Conservation (phyloP, 2,888 invertebrate genomes). For the Spodoptera exigua region DNA sequence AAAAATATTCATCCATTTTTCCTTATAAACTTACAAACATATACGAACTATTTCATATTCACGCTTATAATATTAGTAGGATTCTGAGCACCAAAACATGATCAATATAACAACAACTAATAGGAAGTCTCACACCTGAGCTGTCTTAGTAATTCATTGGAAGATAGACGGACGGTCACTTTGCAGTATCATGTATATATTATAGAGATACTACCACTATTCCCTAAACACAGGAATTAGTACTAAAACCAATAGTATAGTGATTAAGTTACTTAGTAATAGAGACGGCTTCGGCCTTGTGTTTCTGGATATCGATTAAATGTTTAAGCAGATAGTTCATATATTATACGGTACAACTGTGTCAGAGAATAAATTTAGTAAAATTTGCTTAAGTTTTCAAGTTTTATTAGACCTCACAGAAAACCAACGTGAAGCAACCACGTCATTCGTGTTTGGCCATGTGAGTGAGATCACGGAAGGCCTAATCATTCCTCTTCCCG, state of each 20-base stretch:
- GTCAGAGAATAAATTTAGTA: no score
- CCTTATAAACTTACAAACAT: no score
- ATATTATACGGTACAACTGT: background rate
- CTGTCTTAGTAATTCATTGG: constrained; percentile 31
- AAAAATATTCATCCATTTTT: no score
- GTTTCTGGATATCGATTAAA: constrained; percentile 16
- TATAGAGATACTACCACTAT: constrained; percentile 5
- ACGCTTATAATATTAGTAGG: no score
- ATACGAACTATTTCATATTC: no score
- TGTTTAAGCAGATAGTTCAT: constrained; percentile 8
- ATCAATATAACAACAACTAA: constrained; percentile 7
- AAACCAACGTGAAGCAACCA: no score
- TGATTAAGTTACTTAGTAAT: constrained; percentile 48
- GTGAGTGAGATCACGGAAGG: no score
- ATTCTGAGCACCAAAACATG: background rate
- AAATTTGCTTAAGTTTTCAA: no score
- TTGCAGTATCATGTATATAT: constrained; percentile 20
- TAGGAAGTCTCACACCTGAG: constrained; percentile 20
- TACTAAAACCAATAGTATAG: constrained; percentile 29
- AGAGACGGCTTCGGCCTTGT: constrained; percentile 18
- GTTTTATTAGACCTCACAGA: no score
- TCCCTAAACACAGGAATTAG: constrained; percentile 33
- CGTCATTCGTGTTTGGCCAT: no score
- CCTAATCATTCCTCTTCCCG: no score
- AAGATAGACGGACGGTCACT: constrained; percentile 15